Percentiles rank a stretch among this genome's conserved stretches.
Evolutionary conservation across 92 coral and sea anemone species (phyloP).

Genomic region (Phenganax stokvisi): DNA sequence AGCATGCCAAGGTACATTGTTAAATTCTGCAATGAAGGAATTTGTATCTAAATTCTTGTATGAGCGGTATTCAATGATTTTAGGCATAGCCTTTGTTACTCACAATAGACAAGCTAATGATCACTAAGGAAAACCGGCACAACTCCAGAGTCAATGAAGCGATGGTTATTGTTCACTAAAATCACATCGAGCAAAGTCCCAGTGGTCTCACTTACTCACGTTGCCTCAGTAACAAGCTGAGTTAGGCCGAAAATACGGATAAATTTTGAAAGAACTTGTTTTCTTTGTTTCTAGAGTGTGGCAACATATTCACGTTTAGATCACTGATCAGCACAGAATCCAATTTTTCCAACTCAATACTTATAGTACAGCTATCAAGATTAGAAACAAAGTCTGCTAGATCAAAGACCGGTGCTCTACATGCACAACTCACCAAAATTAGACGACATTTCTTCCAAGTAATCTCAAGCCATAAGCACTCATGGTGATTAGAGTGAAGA

Average conservation of each 20-base stretch:
- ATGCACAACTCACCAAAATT: constrained; percentile 27
- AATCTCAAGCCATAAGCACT: constrained; percentile 43
- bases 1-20: constrained; percentile 49
- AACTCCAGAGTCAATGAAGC: constrained; percentile 49
- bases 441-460: constrained; percentile 19
- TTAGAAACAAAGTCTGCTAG: constrained; percentile 42
- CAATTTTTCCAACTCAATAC: constrained; percentile 37
- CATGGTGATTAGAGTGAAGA: constrained; percentile 38
- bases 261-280: constrained; percentile 6
- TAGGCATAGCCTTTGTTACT: constrained; percentile 54
- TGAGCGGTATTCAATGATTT: constrained; percentile 46
- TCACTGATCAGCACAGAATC: constrained; percentile 35
- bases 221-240: constrained; percentile 37
- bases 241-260: not conserved
- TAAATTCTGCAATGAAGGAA: constrained; percentile 38
- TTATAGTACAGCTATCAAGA: constrained; percentile 25
- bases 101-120: constrained; percentile 52
- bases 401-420: constrained; percentile 26
- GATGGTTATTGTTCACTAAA: constrained; percentile 54
- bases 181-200: constrained; percentile 45
- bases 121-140: constrained; percentile 57
- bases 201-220: constrained; percentile 42
- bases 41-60: constrained; percentile 25
- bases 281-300: constrained; percentile 12
- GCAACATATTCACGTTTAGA: constrained; percentile 27